These are phyloP conservation scores for Podilymbus podiceps DNA, from an alignment of 2,113 vertebrate genomes.

Conservation along the genomic window DNA sequence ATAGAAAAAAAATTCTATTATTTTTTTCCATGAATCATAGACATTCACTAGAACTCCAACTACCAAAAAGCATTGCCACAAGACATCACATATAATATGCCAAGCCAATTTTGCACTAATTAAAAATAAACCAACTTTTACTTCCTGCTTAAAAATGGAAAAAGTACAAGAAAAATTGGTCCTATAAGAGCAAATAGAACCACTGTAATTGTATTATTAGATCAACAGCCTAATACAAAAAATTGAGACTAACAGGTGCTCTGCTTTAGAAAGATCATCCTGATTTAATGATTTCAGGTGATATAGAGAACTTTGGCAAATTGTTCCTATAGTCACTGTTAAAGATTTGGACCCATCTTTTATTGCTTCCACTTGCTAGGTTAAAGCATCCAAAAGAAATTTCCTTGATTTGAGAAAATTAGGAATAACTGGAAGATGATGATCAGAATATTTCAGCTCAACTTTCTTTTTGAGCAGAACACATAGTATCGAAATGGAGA, in stretches of 20 bases:
- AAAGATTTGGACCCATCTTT: not conserved
- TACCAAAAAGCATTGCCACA: not conserved
- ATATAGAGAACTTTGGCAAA: not conserved
- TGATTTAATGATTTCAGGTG: not conserved
- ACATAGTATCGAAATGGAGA: not conserved
- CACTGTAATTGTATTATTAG: not conserved
- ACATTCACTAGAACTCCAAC: not conserved
- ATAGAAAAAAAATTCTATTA: not conserved
- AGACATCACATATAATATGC: accelerated
- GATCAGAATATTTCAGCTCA: not conserved
- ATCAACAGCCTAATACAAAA: not conserved
- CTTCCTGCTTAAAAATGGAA: not conserved
- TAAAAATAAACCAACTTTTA: not conserved
- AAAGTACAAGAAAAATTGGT: not conserved
- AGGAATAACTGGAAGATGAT: not conserved
- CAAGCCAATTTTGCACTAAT: not conserved
- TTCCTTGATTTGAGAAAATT: not conserved
- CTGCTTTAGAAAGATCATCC: not conserved
- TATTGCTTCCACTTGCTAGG: not conserved
- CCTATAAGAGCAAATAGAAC: not conserved
- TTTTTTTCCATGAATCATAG: not conserved
- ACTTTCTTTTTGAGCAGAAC: not conserved
- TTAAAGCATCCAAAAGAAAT: not conserved
- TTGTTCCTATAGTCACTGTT: not conserved
- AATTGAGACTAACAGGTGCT: not conserved